A percentile compares a stretch with the other conserved stretches of the same genome.
phyloP scores from a whole-genome alignment of 2,888 invertebrate species.

The Brassicogethes aeneus region DNA sequence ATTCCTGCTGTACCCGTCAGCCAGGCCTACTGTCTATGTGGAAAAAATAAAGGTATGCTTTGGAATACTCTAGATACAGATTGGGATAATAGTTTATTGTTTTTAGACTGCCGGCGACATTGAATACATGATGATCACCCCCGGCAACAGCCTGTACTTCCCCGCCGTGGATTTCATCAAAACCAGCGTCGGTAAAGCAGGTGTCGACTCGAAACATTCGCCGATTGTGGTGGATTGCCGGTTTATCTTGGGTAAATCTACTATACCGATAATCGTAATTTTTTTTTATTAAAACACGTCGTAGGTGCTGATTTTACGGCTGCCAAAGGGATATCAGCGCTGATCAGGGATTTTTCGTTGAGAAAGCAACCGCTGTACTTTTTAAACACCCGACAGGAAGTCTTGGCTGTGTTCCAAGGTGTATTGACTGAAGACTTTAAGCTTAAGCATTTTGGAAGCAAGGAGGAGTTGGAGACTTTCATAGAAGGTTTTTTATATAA shows the following conservation, averaged over 20 bases:
- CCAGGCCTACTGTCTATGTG: slow-evolving; percentile 65
- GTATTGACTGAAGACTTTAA: slow-evolving; percentile 55
- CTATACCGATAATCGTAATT: slow-evolving; percentile 4
- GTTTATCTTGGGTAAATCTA: slow-evolving; percentile 66
- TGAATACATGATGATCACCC: slow-evolving; percentile 67
- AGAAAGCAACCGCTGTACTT: slow-evolving; percentile 67
- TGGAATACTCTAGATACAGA: background rate
- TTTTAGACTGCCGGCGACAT: slow-evolving; percentile 57
- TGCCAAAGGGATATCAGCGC: slow-evolving; percentile 71
- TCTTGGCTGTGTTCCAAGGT: slow-evolving; percentile 60
- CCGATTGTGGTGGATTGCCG: slow-evolving; percentile 77
- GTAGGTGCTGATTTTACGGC: slow-evolving; percentile 78
- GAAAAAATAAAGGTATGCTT: slow-evolving; percentile 56
- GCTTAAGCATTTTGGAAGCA: slow-evolving; percentile 47
- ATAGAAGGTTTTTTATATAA: too few relatives aligned
- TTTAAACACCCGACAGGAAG: slow-evolving; percentile 56
- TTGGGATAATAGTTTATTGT: slow-evolving; percentile 11
- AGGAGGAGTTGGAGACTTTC: slow-evolving; percentile 48
- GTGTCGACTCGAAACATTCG: slow-evolving; percentile 52
- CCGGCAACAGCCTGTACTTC: slow-evolving; percentile 72
- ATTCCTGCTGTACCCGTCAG: slow-evolving; percentile 71
- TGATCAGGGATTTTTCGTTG: slow-evolving; percentile 61
- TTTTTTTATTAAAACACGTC: too few relatives aligned
- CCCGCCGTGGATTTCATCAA: slow-evolving; percentile 78
- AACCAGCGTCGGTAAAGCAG: slow-evolving; percentile 67